Conservation (phyloP, 2,888 invertebrate species). For the Cerceris ruficornis region DNA sequence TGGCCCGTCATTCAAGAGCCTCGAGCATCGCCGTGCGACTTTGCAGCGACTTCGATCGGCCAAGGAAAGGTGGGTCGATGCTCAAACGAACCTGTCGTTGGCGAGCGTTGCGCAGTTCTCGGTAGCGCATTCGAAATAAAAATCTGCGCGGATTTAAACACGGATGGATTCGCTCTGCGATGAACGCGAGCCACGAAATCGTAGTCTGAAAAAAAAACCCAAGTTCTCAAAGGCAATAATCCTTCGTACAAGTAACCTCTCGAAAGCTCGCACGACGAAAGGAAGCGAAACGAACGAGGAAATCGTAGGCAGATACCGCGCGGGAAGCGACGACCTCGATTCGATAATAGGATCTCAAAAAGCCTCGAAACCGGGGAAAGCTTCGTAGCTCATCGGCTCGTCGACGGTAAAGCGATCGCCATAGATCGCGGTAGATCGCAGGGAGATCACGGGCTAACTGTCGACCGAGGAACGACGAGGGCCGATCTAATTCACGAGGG, state of each 20-base stretch:
- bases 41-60: not conserved
- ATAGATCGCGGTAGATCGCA: not conserved
- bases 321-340: slow-evolving; percentile 5
- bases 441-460: not conserved
- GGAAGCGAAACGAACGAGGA: too few relatives aligned
- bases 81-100: slow-evolving; percentile 34
- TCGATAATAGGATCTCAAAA: not conserved
- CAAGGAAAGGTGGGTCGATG: slow-evolving; percentile 47
- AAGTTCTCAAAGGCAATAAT: too few relatives aligned
- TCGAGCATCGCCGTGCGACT: slow-evolving; percentile 8
- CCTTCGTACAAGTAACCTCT: too few relatives aligned
- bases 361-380: not conserved
- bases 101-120: slow-evolving; percentile 40
- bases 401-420: not conserved
- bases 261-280: too few relatives aligned
- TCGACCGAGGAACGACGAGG: slow-evolving; percentile 17
- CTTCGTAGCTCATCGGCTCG: not conserved
- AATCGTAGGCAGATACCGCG: too few relatives aligned
- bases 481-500: slow-evolving; percentile 39
- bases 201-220: too few relatives aligned
- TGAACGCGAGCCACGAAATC: too few relatives aligned
- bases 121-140: not conserved
- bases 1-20: not conserved
- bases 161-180: too few relatives aligned
- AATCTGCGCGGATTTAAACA: not conserved